Evolutionary conservation across 2,113 vertebrate genomes (phyloP).

Genomic region (Sylvilagus bachmani): DNA sequence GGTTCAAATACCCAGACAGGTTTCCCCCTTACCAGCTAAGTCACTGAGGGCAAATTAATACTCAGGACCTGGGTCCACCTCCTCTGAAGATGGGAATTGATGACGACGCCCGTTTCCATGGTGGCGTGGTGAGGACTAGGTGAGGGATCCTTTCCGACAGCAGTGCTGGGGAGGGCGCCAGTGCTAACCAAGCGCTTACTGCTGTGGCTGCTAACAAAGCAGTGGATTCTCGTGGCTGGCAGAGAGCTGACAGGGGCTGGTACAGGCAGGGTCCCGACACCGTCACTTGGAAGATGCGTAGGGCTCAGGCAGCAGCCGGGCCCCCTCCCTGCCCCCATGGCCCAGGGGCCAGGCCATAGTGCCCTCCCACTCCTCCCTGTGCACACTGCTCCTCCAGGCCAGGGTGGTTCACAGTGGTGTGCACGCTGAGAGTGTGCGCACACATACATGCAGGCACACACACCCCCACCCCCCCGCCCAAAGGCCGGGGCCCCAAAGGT

Average conservation of each 20-base stretch:
- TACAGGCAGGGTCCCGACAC: background rate
- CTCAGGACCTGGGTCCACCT: constrained; percentile 38
- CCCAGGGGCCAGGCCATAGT: background rate
- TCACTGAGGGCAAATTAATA: constrained; percentile 1
- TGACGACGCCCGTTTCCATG: background rate
- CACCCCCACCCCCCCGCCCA: background rate
- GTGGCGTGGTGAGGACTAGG: background rate
- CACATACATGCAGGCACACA: background rate
- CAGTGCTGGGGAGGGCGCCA: background rate
- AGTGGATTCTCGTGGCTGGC: background rate
- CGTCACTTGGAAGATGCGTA: background rate
- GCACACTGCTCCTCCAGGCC: background rate
- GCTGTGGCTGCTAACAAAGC: background rate
- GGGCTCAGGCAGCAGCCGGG: constrained; percentile 3
- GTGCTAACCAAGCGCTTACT: background rate
- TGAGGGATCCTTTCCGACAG: background rate
- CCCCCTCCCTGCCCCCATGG: background rate
- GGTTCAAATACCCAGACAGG: constrained; percentile 19
- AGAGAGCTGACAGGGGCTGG: background rate
- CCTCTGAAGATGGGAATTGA: background rate
- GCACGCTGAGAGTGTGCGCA: background rate
- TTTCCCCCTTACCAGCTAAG: background rate
- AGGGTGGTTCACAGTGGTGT: background rate
- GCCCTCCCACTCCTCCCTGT: background rate
- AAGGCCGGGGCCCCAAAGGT: constrained; percentile 70